Evolutionary conservation across 2,888 invertebrate species (phyloP), one percentile per base, ranked within the genome.

Genomic region (Charanyca ferruginea): DNA sequence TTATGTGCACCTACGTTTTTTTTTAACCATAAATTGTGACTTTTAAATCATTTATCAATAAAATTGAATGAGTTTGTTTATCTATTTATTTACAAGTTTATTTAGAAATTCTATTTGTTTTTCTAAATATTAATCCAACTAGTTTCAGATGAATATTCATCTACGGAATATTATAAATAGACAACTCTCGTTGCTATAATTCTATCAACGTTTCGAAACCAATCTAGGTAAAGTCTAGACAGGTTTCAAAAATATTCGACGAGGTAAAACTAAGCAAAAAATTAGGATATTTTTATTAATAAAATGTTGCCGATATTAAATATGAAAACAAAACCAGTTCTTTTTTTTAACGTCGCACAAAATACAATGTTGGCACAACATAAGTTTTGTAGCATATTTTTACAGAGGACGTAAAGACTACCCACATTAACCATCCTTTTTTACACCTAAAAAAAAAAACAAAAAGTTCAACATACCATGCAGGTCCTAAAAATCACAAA

Each of bases 381-480:
- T n/a, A 13, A 9, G 23, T 66, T 32, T n/a, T 16, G 2, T 20
- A 18, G 11, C 20, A 42, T 1, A 66, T 23, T 32, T 18, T 11
- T 9, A 11, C 16, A 11, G 2, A 48, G 6, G 38, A 41, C 1
- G 16, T 2, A 5, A n/a, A 35, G 55, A 13, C 3, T 3, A 22
- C 9, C 16, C n/a, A 35, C 1, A 53, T 11, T 6, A 25, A 35
- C 11, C 8, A 16, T 60, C 1, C 9, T 44, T 13, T 5, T 20
- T 13, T 41, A 3, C 4, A 2, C 0, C 11, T 4, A 16, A 0
- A 7, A 32, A 20, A 35, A 4, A 3, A 28, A 20, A n/a, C 38
- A 9, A 16, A 0, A 13, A 20, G 4, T 20, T 38, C 3, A 35
- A 74, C 73, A 25, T 73, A 74, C 78, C 78, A 44, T 42, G 71